These are phyloP conservation scores for Rachycentron canadum DNA, from an alignment of 2,797 vertebrate genomes.

Conservation along the genomic window DNA sequence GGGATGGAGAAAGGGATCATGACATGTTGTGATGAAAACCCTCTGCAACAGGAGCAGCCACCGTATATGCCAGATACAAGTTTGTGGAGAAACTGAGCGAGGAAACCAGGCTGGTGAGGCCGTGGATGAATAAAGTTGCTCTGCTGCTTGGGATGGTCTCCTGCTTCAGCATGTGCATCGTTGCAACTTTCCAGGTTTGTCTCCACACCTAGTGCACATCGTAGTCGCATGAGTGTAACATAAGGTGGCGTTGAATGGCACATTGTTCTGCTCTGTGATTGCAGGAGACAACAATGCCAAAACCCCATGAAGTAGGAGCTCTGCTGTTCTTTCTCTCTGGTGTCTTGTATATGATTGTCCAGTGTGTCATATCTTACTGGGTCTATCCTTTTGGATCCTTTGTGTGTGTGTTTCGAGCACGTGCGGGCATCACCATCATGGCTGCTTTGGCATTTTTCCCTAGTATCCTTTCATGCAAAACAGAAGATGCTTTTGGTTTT, in stretches of 20 bases:
- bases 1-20: background rate
- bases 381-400: slow-evolving; percentile 85
- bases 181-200: slow-evolving; percentile 95
- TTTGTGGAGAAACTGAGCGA: slow-evolving; percentile 88
- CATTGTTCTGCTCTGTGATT: slow-evolving; percentile 18
- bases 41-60: slow-evolving; percentile 84
- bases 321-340: slow-evolving; percentile 90
- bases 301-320: slow-evolving; percentile 90
- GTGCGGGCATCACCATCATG: slow-evolving; percentile 81
- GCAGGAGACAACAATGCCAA: slow-evolving; percentile 87
- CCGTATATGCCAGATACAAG: slow-evolving; percentile 92
- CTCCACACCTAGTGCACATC: background rate
- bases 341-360: slow-evolving; percentile 86
- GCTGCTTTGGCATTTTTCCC: slow-evolving; percentile 85
- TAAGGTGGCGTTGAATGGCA: background rate
- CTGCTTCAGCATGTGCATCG: slow-evolving; percentile 92
- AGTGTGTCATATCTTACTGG: slow-evolving; percentile 87
- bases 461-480: slow-evolving; percentile 92
- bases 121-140: slow-evolving; percentile 81
- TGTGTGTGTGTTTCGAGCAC: slow-evolving; percentile 69
- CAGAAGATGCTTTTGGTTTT: background rate
- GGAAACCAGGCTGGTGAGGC: slow-evolving; percentile 47
- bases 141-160: slow-evolving; percentile 86
- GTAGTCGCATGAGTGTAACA: background rate
- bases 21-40: background rate